Percentiles rank a stretch among this genome's conserved stretches.
Conservation (phyloP, 2,113 vertebrate genomes). For the Stercorarius parasiticus region DNA sequence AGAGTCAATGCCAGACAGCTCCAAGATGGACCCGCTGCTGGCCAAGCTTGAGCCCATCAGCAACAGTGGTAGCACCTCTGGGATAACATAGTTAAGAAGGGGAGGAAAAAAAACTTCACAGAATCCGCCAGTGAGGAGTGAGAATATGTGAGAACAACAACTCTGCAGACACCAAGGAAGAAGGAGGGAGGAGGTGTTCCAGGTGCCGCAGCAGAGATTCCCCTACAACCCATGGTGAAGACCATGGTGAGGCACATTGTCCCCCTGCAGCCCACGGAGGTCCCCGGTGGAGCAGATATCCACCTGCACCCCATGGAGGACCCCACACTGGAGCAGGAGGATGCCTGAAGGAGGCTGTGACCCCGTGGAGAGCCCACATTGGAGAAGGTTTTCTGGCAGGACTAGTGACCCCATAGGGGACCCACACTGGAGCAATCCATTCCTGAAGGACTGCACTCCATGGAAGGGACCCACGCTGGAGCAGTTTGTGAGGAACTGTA, state of each 20-base stretch:
- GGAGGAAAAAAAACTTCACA: not conserved
- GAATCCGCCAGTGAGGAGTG: not conserved
- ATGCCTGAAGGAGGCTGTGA: not conserved
- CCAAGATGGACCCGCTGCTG: not conserved
- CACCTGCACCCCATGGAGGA: not conserved
- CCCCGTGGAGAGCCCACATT: not conserved
- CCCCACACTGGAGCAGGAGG: not conserved
- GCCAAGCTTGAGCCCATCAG: not conserved
- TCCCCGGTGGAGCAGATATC: not conserved
- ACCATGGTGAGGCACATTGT: not conserved
- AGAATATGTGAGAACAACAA: not conserved
- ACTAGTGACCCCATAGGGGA: not conserved
- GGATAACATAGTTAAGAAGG: not conserved
- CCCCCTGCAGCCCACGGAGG: not conserved
- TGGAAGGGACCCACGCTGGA: not conserved
- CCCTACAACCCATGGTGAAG: not conserved
- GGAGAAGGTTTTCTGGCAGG: not conserved
- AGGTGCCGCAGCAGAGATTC: not conserved
- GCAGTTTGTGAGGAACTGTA: not conserved
- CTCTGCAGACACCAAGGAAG: not conserved
- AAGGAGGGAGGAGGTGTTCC: not conserved
- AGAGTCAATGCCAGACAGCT: not conserved
- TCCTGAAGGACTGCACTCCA: not conserved
- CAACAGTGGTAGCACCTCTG: not conserved
- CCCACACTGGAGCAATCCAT: not conserved